A percentile compares a stretch with the other conserved stretches of the same genome.
phyloP scores from a whole-genome alignment of 2,888 invertebrate species.

The Eupithecia pulchellata region DNA sequence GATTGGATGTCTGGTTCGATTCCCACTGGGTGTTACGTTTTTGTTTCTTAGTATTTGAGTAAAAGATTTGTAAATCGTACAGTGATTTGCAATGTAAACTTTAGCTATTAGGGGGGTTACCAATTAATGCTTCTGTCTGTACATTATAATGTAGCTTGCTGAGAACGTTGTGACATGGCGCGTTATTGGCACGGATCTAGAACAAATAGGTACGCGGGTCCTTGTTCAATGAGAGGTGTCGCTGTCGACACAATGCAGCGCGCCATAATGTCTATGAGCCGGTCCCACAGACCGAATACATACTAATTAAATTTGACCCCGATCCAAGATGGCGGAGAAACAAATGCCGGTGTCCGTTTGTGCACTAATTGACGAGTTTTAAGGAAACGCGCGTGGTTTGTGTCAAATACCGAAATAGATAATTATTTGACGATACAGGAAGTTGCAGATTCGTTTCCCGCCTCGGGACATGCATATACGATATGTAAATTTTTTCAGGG shows the following conservation, averaged over 20 bases:
- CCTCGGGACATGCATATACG: no score
- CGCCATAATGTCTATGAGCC: conserved; percentile 66
- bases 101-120: no score
- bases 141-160: no score
- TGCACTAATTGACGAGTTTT: conserved; percentile 79
- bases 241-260: conserved; percentile 80
- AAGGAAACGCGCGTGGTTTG: conserved; percentile 69
- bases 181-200: background rate
- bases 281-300: conserved; percentile 73
- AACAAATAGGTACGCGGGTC: conserved; percentile 24
- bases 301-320: conserved; percentile 84
- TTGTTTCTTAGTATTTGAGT: no score
- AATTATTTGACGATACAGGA: no score
- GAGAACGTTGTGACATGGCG: background rate
- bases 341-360: conserved; percentile 72
- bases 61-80: no score
- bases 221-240: conserved; percentile 83
- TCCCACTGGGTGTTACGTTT: no score
- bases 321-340: conserved; percentile 79
- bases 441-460: no score
- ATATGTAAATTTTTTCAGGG: no score
- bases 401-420: conserved; percentile 51
- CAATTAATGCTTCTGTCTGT: no score
- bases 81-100: no score
- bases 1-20: no score